Evolutionary conservation across 2,888 invertebrate species (phyloP), one percentile per base, ranked within the genome.

Genomic region (Leptopilina drosophilae): DNA sequence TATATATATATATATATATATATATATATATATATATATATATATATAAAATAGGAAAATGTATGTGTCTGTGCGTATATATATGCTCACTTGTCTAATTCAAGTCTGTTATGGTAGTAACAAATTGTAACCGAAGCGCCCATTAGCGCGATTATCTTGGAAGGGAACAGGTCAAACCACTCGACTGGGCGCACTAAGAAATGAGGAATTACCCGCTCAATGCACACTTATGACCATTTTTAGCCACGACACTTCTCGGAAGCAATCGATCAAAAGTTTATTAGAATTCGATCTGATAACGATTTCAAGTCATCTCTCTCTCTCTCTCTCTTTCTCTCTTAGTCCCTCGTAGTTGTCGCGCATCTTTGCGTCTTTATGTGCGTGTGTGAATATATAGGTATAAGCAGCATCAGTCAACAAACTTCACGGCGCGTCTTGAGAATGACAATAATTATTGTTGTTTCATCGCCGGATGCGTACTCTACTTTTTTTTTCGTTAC

Each of bases 151-250:
- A 56, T 73, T 20, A 73, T 73, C 73, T 73, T 33, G 56, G 56
- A 56, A 73, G 56, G 56, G 73, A 73, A 73, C 73, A 33, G 73
- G 73, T 73, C 73, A 73, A 73, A 73, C 73, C 56, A 73, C 73
- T 73, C 73, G 20, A 73, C 53, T 73, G 33, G 56, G 56, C 33
- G 73, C 53, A 73, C 73, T 56, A 73, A 73, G 73, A 73, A 73
- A 73, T 73, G 73, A 73, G 73, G 73, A 73, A 56, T 73, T 73
- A 26, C 14, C 33, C 73, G n/a, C 56, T 81, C 64, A 59, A 80
- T 65, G 59, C 64, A 56, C 66, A 73, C 80, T 81, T 77, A 69
- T 73, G 80, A n/a, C 69, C 75, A 80, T 77, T 80, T 77, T 77
- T 73, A 65, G 73, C 64, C 69, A 80, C 81, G 67, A 77, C 53